Evolutionary conservation across 2,113 vertebrate species (phyloP), one percentile per base, ranked within the genome.

Genomic region (Strix uralensis): DNA sequence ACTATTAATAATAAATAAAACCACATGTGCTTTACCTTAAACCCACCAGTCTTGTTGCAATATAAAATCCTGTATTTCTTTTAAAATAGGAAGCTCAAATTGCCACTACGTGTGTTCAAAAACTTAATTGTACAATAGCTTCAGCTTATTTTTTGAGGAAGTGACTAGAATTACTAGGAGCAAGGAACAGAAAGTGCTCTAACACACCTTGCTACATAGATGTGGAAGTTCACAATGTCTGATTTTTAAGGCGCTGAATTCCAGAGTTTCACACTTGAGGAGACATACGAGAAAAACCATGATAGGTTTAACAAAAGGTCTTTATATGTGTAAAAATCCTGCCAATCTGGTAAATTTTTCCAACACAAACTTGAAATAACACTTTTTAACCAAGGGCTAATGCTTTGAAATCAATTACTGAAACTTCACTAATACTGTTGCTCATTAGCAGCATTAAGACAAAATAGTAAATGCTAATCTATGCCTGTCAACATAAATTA

Each of bases 351-450:
- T 20, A 49, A 0, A 9, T 65, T 88, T 88, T 92, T 70, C 44
- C 54, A 86, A 81, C 19, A 66, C 4, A 69, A 90, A 83, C 23
- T 49, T 72, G 18, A 67, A 57, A 61, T 80, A 52, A 71, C 51
- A 32, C 58, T 90, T 90, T 86, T 83, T 51, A 94, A 88, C n/a
- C 58, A 88, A 66, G 19, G 59, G 46, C 21, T 80, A 96, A 83
- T 65, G 34, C 23, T 77, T 52, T 78, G 72, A 86, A 72, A 90
- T 63, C 82, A 69, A 62, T 66, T 82, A 72, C 32, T 66, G 54
- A 88, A 93, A 83, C 34, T 40, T 88, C 80, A 90, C 14, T 44
- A 93, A 74, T 44, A 61, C 36, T 61, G 12, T 38, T 85, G 34
- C 58, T 92, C 47, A 54, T 90, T 86, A 92, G 49, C 54, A 46